Evolutionary conservation across 2,888 invertebrate genomes (phyloP), one percentile per base, ranked within the genome.

Genomic region (Parnassius smintheus): DNA sequence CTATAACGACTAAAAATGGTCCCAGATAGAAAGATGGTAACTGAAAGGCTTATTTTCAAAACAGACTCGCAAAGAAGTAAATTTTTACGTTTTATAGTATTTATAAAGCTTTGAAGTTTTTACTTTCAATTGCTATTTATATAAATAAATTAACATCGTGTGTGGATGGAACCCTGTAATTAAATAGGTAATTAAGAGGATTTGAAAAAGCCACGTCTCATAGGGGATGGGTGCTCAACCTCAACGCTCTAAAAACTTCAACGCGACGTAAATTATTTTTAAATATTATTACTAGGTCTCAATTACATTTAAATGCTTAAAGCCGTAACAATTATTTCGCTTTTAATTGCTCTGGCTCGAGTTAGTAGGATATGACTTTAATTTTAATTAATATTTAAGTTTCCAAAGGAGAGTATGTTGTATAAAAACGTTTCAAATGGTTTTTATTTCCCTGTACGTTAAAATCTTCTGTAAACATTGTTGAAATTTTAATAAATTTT

Each of bases 331-430:
- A 78, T 81, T 82, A 82, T 80, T 80, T 75, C 76, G 66, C 71
- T 78, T 84, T 83, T 81, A 84, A 85, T 85, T 83, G 78, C 55
- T 49, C 75, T 72, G 68, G 72, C 74, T 67, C 61, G 68, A 72
- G 75, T 75, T 74, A 70, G 70, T 68, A 66, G 68, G 68, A 68
- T 74, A 72, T 69, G 76, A 76, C 81, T 82, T 82, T 82, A 80
- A 81, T 83, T 85, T 83, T 83, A 85, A 86, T 87, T 85, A 87
- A 85, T 78, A 77, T 75, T 74, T 74, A 71, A 72, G 70, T 73
- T 71, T 66, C 67, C 60, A 62, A 62, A 65, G 66, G 62, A 69
- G 73, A 13, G 73, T 69, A 66, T 65, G 70, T 74, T 78, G 74
- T 76, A 74, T 76, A 72, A 54, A 45, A 57, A 62, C 13, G 7